phyloP scores from a whole-genome alignment of 1,140 invertebrate genomes.

The Tyrophagus putrescentiae region DNA sequence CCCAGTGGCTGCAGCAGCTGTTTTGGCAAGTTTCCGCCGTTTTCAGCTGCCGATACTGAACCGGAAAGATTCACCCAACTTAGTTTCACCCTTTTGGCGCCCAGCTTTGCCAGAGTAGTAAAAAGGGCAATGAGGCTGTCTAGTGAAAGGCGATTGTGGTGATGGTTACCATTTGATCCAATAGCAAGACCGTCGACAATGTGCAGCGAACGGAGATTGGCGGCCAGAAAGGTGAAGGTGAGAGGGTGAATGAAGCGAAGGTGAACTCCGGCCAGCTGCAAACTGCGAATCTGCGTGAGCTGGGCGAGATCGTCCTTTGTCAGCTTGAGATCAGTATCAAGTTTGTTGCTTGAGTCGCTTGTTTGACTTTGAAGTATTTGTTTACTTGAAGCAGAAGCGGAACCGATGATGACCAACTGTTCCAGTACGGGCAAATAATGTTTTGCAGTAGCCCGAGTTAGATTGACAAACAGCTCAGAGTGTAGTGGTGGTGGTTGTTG shows the following conservation, averaged over 20 bases:
- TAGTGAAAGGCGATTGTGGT: background rate
- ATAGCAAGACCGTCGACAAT: constrained; percentile 12
- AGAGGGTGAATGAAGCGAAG: constrained; percentile 13
- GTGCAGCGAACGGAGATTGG: constrained; percentile 4
- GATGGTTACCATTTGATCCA: too few species aligned
- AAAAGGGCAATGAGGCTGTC: constrained; percentile 7
- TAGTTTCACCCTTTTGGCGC: background rate
- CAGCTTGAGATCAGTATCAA: constrained; percentile 11
- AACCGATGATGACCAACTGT: constrained; percentile 10
- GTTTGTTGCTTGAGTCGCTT: background rate
- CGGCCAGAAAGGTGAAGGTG: constrained; percentile 7
- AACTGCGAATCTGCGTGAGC: constrained; percentile 14
- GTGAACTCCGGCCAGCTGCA: constrained; percentile 18
- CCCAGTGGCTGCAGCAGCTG: constrained; percentile 12
- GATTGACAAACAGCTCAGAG: background rate
- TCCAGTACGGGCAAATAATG: constrained; percentile 16
- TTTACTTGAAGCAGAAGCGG: background rate
- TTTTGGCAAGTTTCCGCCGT: constrained; percentile 5
- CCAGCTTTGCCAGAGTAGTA: constrained; percentile 3
- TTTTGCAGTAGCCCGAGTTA: background rate
- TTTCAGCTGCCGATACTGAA: background rate
- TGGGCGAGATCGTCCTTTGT: constrained; percentile 17
- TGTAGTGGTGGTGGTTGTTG: too few species aligned
- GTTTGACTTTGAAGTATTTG: background rate
- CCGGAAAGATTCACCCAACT: constrained; percentile 6